Percentiles rank a stretch among this genome's conserved stretches.
Evolutionary conservation across 2,888 invertebrate genomes (phyloP).

Genomic region (Iphiclides podalirius): DNA sequence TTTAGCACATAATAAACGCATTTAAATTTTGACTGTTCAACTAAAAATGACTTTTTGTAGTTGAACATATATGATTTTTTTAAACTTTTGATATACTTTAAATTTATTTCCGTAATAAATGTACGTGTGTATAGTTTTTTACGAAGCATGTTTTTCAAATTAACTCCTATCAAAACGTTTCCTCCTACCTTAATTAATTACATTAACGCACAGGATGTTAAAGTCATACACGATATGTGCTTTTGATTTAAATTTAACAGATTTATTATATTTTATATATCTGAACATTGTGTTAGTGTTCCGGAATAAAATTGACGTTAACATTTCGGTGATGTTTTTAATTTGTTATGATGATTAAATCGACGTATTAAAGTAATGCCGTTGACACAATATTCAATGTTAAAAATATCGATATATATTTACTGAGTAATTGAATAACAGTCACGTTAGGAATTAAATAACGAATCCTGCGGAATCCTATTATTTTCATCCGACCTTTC

Average conservation of each 20-base stretch:
- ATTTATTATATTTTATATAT: neutral
- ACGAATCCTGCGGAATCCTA: no score
- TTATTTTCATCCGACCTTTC: no score
- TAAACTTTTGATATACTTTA: neutral
- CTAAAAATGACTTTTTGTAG: no score
- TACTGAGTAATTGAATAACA: no score
- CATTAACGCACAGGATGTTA: conserved; percentile 13
- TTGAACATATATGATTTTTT: no score
- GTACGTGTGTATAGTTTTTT: neutral
- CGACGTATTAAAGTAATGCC: no score
- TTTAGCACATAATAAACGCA: no score
- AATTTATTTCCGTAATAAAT: conserved; percentile 6
- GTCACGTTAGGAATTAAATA: no score
- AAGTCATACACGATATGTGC: neutral
- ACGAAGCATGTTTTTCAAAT: conserved; percentile 6
- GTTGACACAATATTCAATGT: no score
- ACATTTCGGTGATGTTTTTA: neutral
- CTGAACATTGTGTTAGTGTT: neutral
- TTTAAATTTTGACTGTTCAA: no score
- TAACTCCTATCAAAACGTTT: conserved; percentile 9
- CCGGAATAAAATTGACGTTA: neutral
- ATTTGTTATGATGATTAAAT: neutral
- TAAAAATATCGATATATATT: no score
- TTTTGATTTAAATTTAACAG: conserved; percentile 8
- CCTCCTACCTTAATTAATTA: conserved; percentile 7